These are phyloP conservation scores for Mustelus asterias DNA, from an alignment of 2,113 vertebrate species.

Conservation along the genomic window DNA sequence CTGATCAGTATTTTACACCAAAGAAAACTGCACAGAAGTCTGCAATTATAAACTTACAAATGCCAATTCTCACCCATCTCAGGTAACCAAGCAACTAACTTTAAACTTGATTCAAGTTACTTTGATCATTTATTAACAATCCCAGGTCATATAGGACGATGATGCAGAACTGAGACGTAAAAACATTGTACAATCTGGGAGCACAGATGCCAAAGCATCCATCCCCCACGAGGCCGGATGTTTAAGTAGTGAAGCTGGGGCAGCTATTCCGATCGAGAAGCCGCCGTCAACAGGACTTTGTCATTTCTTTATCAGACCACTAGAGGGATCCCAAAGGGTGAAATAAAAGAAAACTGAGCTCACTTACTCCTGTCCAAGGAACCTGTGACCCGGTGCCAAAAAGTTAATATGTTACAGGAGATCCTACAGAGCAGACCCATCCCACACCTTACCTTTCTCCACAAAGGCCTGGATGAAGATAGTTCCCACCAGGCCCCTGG, in stretches of 20 bases:
- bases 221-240: neutral
- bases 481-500: neutral
- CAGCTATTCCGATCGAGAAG: neutral
- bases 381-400: neutral
- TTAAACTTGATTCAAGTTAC: neutral
- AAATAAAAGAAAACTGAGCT: neutral
- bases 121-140: neutral
- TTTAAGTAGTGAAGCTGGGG: neutral
- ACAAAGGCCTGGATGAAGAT: neutral
- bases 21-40: neutral
- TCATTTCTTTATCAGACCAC: conserved; percentile 21
- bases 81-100: neutral
- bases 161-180: neutral
- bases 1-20: neutral
- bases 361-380: neutral
- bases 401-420: neutral
- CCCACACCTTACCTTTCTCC: neutral
- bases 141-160: neutral
- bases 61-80: neutral
- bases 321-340: conserved; percentile 28
- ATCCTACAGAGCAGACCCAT: neutral
- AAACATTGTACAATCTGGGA: neutral
- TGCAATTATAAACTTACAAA: neutral
- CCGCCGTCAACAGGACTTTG: neutral
- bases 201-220: neutral